Percentiles rank a stretch among this genome's conserved stretches.
Conservation (phyloP, 2,113 vertebrate species). For the Cochlearius cochlearius region DNA sequence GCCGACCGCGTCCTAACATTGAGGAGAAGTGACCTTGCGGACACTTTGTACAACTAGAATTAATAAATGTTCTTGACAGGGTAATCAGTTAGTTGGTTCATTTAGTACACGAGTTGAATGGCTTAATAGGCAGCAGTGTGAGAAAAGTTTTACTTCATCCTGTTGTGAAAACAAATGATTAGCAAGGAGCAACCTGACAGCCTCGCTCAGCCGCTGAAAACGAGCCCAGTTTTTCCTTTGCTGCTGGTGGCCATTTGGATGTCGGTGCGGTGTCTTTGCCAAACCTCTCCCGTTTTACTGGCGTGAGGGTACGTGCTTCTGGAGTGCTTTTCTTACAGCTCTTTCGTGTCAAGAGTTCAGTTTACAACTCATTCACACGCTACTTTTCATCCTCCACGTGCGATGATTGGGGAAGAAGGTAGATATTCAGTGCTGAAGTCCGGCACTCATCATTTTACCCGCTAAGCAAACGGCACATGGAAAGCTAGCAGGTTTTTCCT, state of each 20-base stretch:
- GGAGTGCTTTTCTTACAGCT: background rate
- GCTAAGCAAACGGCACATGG: background rate
- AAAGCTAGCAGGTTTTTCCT: background rate
- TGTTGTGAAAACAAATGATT: background rate
- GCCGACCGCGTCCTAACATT: rapidly evolving
- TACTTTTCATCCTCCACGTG: background rate
- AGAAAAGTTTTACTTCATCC: background rate
- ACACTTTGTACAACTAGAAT: background rate
- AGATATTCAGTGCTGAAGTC: rapidly evolving
- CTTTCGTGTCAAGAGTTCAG: background rate
- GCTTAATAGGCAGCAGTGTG: background rate
- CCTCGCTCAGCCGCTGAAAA: background rate
- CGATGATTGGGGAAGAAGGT: background rate
- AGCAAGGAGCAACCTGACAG: background rate
- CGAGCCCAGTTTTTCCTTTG: background rate
- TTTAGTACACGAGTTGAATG: background rate
- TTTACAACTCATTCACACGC: background rate
- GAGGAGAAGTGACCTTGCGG: background rate
- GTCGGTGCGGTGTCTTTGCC: background rate
- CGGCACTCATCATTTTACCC: background rate
- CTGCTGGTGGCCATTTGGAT: background rate
- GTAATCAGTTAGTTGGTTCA: background rate
- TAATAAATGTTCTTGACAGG: background rate
- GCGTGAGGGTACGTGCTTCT: background rate
- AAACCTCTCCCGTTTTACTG: background rate